Evolutionary conservation across 2,113 vertebrate species (phyloP), one percentile per base, ranked within the genome.

Genomic region (Noctilio leporinus): DNA sequence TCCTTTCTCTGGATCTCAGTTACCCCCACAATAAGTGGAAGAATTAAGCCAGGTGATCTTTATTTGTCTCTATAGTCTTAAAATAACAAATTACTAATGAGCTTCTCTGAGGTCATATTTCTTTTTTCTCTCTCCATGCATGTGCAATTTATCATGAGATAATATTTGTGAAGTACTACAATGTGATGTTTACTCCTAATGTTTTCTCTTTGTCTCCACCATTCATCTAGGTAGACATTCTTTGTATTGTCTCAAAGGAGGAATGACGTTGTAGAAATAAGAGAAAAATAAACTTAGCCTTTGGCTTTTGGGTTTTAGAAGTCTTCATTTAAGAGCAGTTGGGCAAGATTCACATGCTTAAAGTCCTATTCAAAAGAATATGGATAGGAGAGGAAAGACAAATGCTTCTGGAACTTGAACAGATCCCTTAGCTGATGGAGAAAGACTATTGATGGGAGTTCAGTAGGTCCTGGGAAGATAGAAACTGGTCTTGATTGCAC

Each of bases 231-330:
- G 38, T 47, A 77, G 69, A 9, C 38, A 51, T 82, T 77, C 81
- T 87, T 87, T 73, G 40, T 40, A 20, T 75, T 62, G 3, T 10
- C 10, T 84, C 26, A 87, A 95, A 92, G 70, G 64, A 65, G 15
- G 5, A 35, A 92, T 64, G 51, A 22, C 91, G 62, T 4, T 40
- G 43, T 55, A 88, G 49, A 95, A 94, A 87, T 59, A 33, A 43
- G n/a, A 26, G 12, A 90, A 84, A 75, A 72, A 45, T 1, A 59
- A 10, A 65, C 2, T 22, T 40, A 33, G 5, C 28, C 12, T 17
- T 67, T 89, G 11, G 40, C 7, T 91, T 96, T 93, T 22, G 38
- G 80, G 47, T 65, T 87, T 91, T 91, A 19, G 88, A 90, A 85
- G 11, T 14, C 51, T 89, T 91, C 76, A 35, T 43, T 89, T 65